These are phyloP conservation scores for Phylloscopus collybita DNA, from an alignment of 2,797 vertebrate genomes.

Conservation along the genomic window DNA sequence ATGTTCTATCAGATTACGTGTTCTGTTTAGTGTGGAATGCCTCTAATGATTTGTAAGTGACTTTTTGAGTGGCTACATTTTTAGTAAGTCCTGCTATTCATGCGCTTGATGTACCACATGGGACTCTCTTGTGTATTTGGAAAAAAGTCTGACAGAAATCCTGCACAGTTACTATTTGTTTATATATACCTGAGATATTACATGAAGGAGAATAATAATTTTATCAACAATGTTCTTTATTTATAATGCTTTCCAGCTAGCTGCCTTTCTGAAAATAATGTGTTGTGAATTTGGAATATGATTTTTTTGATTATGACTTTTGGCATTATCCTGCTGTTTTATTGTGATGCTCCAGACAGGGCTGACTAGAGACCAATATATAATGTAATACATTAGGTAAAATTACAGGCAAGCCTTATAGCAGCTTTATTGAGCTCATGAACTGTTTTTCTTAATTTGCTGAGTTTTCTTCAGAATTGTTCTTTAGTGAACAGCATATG, in stretches of 20 bases:
- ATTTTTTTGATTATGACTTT: not conserved
- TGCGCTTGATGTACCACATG: not conserved
- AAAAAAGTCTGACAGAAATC: not conserved
- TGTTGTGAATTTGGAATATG: not conserved
- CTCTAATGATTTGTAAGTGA: not conserved
- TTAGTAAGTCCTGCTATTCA: not conserved
- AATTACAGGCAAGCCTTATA: not conserved
- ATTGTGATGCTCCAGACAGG: not conserved
- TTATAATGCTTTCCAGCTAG: not conserved
- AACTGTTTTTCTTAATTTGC: not conserved
- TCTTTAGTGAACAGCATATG: not conserved
- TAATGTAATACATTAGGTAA: not conserved
- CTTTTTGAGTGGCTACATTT: not conserved
- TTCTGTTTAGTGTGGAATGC: not conserved
- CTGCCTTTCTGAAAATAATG: not conserved
- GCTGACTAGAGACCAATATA: not conserved
- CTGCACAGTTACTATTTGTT: not conserved
- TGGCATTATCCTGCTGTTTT: not conserved
- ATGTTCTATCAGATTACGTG: not conserved
- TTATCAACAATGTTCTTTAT: not conserved
- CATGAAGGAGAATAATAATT: not conserved
- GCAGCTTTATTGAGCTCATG: not conserved
- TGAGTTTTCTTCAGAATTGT: not conserved
- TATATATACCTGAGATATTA: not conserved
- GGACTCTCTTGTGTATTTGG: not conserved